Percentiles rank a stretch among this genome's conserved stretches.
phyloP scores from a whole-genome alignment of 2,797 vertebrate species.

The Notamacropus eugenii region DNA sequence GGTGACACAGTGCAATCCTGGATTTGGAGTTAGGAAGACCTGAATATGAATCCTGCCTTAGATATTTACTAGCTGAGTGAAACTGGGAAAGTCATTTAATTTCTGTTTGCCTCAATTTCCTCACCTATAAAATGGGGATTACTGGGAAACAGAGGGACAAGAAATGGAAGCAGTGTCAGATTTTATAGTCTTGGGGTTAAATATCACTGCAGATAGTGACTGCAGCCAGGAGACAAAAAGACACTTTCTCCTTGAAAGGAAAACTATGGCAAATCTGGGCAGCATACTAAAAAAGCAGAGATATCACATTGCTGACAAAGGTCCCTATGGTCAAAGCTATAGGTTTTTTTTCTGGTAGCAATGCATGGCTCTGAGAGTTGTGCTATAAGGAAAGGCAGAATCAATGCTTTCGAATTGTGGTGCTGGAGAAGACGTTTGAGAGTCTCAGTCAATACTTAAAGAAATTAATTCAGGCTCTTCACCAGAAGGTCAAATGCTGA shows the following conservation, averaged over 20 bases:
- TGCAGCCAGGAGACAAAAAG: not conserved
- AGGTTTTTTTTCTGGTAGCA: not conserved
- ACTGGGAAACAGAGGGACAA: not conserved
- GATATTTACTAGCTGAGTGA: not conserved
- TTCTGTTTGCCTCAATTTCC: not conserved
- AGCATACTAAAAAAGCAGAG: not conserved
- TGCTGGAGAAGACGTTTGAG: not conserved
- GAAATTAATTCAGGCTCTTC: not conserved
- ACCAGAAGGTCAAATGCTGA: not conserved
- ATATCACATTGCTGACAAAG: not conserved
- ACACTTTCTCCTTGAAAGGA: not conserved
- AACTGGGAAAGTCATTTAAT: not conserved
- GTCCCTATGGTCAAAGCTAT: not conserved
- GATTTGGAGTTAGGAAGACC: not conserved
- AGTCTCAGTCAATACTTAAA: not conserved
- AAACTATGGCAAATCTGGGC: not conserved
- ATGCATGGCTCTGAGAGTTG: not conserved
- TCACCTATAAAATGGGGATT: not conserved
- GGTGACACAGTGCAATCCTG: not conserved
- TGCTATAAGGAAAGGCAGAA: not conserved
- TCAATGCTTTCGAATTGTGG: not conserved
- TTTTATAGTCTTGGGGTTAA: not conserved
- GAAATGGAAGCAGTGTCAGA: not conserved
- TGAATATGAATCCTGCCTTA: not conserved
- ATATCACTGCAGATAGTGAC: not conserved